Conservation (phyloP, 2,888 invertebrate species). For the Cephus rjabovi region DNA sequence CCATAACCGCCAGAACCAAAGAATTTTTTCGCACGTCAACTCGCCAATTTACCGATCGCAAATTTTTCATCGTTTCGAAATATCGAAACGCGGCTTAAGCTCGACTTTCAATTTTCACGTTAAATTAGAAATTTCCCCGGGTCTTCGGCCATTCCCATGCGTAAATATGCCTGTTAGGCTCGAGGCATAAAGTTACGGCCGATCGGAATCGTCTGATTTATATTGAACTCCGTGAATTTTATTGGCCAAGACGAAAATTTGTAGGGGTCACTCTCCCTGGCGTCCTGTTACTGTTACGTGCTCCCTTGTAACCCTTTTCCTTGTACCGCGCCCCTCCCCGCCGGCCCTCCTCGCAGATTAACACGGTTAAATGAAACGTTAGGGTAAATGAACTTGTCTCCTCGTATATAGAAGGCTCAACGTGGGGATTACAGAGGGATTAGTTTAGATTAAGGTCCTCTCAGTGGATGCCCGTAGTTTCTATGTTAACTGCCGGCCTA, state of each 20-base stretch:
- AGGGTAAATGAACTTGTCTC: constrained; percentile 38
- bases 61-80: background rate
- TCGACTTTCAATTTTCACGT: background rate
- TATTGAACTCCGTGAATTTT: background rate
- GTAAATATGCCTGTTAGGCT: background rate
- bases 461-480: constrained; percentile 53
- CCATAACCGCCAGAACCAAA: background rate
- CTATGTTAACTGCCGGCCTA: constrained; percentile 57
- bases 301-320: background rate
- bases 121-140: background rate
- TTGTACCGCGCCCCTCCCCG: background rate
- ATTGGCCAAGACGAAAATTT: constrained; percentile 33
- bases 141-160: too few relatives aligned
- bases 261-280: constrained; percentile 12
- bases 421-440: constrained; percentile 54
- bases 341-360: constrained; percentile 22
- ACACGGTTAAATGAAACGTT: constrained; percentile 41
- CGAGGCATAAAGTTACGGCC: background rate
- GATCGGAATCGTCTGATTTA: background rate
- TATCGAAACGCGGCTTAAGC: background rate
- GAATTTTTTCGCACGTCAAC: background rate
- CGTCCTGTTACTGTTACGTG: background rate
- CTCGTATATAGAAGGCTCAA: constrained; percentile 24
- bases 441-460: constrained; percentile 58
- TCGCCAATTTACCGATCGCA: background rate